phyloP scores from a whole-genome alignment of 2,888 invertebrate genomes.

The Drosophila meridiana region DNA sequence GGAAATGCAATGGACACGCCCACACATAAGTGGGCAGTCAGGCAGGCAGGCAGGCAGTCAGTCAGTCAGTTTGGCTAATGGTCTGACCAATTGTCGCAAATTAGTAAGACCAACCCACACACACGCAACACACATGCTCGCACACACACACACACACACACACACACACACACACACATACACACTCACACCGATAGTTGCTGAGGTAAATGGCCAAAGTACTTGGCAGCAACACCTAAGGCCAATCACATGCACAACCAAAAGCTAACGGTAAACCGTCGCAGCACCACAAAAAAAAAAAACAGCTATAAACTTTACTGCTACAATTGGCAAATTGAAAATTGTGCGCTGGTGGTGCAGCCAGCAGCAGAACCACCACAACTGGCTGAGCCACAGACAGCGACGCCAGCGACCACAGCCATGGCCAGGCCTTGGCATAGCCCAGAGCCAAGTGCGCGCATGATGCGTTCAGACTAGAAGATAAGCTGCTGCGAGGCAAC shows the following conservation, averaged over 20 bases:
- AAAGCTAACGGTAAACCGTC: slow-evolving; percentile 62
- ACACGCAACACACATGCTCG: slow-evolving; percentile 26
- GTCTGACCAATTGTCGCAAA: slow-evolving; percentile 78
- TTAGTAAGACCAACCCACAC: slow-evolving; percentile 62
- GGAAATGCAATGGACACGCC: slow-evolving; percentile 61
- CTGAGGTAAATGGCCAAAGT: slow-evolving; percentile 51
- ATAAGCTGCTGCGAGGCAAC: slow-evolving; percentile 61
- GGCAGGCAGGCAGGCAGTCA: slow-evolving; percentile 23
- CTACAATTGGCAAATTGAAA: slow-evolving; percentile 82
- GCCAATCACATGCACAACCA: slow-evolving; percentile 72
- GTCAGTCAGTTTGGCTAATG: slow-evolving; percentile 55
- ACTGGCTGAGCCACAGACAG: slow-evolving; percentile 13
- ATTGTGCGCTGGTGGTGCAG: slow-evolving; percentile 64
- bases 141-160: background rate
- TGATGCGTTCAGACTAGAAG: slow-evolving; percentile 66
- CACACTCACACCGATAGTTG: background rate
- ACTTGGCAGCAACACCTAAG: slow-evolving; percentile 66
- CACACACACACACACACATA: slow-evolving; percentile 17
- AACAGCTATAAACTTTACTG: slow-evolving; percentile 77
- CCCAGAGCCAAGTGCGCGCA: slow-evolving; percentile 60
- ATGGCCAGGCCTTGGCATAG: slow-evolving; percentile 48
- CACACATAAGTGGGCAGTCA: slow-evolving; percentile 36
- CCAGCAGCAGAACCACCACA: slow-evolving; percentile 36
- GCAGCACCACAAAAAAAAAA: slow-evolving; percentile 12
- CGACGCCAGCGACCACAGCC: slow-evolving; percentile 11